Evolutionary conservation across 2,888 invertebrate genomes (phyloP).

Genomic region (Folsomia manolachei): DNA sequence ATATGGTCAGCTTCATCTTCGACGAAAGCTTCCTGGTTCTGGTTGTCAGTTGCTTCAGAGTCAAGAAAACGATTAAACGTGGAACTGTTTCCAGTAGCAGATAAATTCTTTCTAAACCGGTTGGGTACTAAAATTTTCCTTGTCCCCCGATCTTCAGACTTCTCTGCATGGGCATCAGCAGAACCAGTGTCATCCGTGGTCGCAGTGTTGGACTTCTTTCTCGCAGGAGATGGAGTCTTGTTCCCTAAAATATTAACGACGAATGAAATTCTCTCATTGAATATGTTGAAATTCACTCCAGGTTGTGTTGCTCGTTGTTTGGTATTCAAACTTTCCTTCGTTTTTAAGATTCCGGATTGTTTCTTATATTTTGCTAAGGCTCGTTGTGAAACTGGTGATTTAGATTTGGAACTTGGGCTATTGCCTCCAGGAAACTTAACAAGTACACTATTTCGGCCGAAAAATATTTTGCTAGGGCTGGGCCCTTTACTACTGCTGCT

Average conservation of each 20-base stretch:
- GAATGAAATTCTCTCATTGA: constrained; percentile 1
- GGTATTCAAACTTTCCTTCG: too few species aligned
- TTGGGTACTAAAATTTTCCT: background rate
- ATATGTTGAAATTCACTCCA: background rate
- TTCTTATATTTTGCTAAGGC: background rate
- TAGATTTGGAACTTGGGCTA: background rate
- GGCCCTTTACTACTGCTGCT: background rate
- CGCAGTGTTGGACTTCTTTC: background rate
- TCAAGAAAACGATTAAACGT: background rate
- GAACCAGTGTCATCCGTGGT: background rate
- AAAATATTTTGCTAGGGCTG: constrained; percentile 1
- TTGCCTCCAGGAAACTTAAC: background rate
- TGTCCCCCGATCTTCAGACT: too few species aligned
- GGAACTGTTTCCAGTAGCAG: background rate
- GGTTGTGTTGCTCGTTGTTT: background rate
- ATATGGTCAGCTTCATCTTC: constrained; percentile 3
- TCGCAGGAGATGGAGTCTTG: background rate
- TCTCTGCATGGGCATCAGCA: too few species aligned
- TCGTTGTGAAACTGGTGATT: background rate
- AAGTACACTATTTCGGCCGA: background rate
- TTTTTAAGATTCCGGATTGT: background rate
- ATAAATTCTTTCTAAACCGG: background rate
- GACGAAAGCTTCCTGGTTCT: background rate
- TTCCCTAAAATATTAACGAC: background rate
- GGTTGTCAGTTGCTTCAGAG: background rate